Evolutionary conservation across 2,113 vertebrate species (phyloP).

Genomic region (Callionymus lyra): DNA sequence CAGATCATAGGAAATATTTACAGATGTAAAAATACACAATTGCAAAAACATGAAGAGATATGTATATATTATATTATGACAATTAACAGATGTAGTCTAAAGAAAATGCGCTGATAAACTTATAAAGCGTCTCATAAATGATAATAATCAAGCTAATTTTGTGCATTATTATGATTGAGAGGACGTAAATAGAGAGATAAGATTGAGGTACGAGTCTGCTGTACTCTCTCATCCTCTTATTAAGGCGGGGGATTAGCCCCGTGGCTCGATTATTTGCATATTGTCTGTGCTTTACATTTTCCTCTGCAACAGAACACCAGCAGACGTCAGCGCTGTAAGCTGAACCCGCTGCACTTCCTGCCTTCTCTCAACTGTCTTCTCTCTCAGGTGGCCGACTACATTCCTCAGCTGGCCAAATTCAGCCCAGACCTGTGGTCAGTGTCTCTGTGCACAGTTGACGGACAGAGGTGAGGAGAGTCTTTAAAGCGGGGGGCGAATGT

Average conservation of each 20-base stretch:
- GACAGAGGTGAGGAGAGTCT: slow-evolving; percentile 79
- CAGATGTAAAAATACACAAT: too few species aligned
- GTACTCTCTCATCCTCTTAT: not conserved
- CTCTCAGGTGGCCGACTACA: slow-evolving; percentile 93
- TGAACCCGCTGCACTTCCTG: not conserved
- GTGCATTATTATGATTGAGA: too few species aligned
- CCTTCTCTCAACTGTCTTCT: slow-evolving; percentile 8
- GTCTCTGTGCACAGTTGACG: slow-evolving; percentile 93
- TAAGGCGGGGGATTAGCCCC: slow-evolving; percentile 1
- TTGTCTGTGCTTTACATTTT: slow-evolving; percentile 2
- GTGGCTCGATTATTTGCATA: slow-evolving; percentile 3
- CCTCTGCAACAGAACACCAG: slow-evolving; percentile 9
- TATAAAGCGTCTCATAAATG: too few species aligned
- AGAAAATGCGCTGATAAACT: too few species aligned
- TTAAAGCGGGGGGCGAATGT: too few species aligned
- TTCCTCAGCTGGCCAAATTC: slow-evolving; percentile 96
- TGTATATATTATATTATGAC: too few species aligned
- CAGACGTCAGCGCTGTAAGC: slow-evolving; percentile 16
- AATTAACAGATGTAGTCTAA: too few species aligned
- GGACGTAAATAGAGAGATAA: too few species aligned
- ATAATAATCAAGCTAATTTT: too few species aligned
- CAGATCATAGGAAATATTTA: too few species aligned
- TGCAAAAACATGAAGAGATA: too few species aligned
- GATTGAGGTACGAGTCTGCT: too few species aligned
- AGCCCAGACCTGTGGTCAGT: slow-evolving; percentile 94